Conservation (phyloP, 2,888 invertebrate species). For the Rhynchonema sp. region DNA sequence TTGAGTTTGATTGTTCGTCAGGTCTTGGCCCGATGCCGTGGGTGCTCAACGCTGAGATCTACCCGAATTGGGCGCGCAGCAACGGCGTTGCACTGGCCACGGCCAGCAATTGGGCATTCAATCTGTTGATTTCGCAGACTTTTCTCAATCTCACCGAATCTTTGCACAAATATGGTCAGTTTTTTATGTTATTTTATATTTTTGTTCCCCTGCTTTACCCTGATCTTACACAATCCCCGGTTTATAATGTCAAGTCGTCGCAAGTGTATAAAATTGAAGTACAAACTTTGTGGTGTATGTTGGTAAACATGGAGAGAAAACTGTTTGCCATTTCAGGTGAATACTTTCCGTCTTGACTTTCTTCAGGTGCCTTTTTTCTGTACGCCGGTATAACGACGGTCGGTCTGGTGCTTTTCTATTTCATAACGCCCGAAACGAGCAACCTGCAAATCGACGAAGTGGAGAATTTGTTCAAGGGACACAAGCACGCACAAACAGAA, state of each 20-base stretch:
- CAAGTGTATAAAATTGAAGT: too few relatives aligned
- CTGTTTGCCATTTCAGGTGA: not conserved
- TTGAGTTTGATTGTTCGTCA: too few relatives aligned
- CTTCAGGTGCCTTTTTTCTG: not conserved
- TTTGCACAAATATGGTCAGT: slow-evolving; percentile 33
- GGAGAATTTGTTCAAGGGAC: not conserved
- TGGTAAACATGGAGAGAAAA: not conserved
- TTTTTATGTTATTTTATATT: too few relatives aligned
- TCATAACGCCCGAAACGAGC: not conserved
- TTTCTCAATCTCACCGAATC: slow-evolving; percentile 34
- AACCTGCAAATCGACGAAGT: not conserved
- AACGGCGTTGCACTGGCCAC: slow-evolving; percentile 34
- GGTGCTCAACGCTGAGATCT: slow-evolving; percentile 40
- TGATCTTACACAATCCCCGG: too few relatives aligned
- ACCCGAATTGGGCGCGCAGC: slow-evolving; percentile 38
- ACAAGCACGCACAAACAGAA: too few relatives aligned
- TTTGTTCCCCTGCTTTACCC: too few relatives aligned
- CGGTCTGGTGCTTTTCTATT: not conserved
- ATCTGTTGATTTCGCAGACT: slow-evolving; percentile 37
- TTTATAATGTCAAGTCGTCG: too few relatives aligned
- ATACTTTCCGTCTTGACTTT: not conserved
- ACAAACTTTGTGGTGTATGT: too few relatives aligned
- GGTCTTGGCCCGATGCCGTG: slow-evolving; percentile 40
- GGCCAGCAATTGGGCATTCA: slow-evolving; percentile 37
- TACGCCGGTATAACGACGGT: not conserved